Evolutionary conservation across 2,797 vertebrate species (phyloP).

Genomic region (Phrynocephalus forsythii): DNA sequence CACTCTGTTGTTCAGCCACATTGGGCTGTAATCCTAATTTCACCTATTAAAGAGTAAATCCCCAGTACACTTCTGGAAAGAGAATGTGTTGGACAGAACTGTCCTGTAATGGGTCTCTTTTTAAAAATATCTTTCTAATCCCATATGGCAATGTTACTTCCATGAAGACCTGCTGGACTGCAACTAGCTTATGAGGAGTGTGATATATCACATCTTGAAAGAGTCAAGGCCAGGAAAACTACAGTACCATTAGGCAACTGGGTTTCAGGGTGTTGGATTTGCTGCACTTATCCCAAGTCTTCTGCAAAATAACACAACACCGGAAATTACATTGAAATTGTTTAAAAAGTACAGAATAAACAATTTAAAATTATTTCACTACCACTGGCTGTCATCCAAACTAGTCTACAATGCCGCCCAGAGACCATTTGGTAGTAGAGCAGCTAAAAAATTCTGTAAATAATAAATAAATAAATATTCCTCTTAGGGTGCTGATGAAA

Average conservation of each 20-base stretch:
- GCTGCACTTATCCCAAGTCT: neutral
- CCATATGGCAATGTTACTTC: too few relatives aligned
- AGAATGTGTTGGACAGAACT: neutral
- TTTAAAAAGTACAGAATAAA: neutral
- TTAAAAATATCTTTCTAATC: too few relatives aligned
- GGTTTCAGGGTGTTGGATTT: too few relatives aligned
- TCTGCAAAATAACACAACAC: neutral
- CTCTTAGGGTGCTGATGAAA: neutral
- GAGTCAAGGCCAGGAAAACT: too few relatives aligned
- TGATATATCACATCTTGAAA: too few relatives aligned
- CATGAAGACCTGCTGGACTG: too few relatives aligned
- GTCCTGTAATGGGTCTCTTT: neutral
- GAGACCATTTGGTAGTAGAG: too few relatives aligned
- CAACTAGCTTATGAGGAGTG: too few relatives aligned
- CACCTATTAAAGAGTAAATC: neutral
- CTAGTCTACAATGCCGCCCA: too few relatives aligned
- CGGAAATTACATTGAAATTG: neutral
- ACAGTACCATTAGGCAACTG: too few relatives aligned
- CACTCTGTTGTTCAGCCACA: neutral
- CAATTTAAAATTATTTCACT: neutral
- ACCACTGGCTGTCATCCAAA: too few relatives aligned
- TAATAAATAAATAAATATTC: neutral
- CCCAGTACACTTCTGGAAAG: neutral
- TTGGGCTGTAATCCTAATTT: neutral
- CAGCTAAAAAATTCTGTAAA: too few relatives aligned